Conservation (phyloP, 2,797 vertebrate genomes). For the Ammospiza maritima region DNA sequence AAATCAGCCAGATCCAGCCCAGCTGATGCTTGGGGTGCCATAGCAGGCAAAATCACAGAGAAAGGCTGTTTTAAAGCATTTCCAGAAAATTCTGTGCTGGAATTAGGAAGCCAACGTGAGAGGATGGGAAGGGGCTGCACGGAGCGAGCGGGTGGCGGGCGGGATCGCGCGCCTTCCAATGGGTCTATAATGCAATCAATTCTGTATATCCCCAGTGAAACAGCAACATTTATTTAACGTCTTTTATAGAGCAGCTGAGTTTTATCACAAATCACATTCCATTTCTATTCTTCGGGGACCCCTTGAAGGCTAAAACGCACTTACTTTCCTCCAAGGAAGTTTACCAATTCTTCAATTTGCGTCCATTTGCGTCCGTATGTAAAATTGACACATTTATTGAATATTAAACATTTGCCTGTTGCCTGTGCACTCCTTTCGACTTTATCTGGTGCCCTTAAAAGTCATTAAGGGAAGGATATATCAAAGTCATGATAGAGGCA, state of each 20-base stretch:
- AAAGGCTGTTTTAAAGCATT: not conserved
- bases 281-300: constrained; percentile 82
- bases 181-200: constrained; percentile 84
- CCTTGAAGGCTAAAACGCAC: constrained; percentile 83
- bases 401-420: constrained; percentile 78
- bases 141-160: constrained; percentile 50
- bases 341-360: constrained; percentile 84
- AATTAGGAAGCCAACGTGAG: not conserved
- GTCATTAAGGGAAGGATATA: constrained; percentile 56
- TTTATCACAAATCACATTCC: constrained; percentile 85
- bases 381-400: constrained; percentile 84
- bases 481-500: not conserved
- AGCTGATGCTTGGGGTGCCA: rapidly evolving
- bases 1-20: rapidly evolving
- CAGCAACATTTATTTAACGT: constrained; percentile 86
- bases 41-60: rapidly evolving
- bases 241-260: constrained; percentile 85
- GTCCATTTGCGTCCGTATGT: constrained; percentile 80
- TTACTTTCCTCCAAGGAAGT: constrained; percentile 83
- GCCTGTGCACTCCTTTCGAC: constrained; percentile 12
- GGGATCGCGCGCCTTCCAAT: constrained; percentile 70
- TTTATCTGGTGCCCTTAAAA: constrained; percentile 55
- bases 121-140: rapidly evolving
- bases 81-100: constrained; percentile 49
- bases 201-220: constrained; percentile 82